Evolutionary conservation across 2,113 vertebrate species (phyloP), one percentile per base, ranked within the genome.

Genomic region (Pyrgilauda ruficollis): DNA sequence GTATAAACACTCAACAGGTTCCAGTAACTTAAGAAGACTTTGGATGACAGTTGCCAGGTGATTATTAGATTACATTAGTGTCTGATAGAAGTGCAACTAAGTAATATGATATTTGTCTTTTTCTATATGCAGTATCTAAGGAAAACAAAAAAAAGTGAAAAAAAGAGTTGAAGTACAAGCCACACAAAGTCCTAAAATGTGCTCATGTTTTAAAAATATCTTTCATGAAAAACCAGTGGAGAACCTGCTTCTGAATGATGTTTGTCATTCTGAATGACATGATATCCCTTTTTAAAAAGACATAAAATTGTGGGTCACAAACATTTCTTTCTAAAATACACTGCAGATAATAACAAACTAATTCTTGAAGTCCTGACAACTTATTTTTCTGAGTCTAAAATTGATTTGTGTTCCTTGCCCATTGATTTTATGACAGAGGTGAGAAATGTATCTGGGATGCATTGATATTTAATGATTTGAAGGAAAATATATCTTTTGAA

Each of bases 381-480:
- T 87, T 62, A 76, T 74, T 93, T 56, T 83, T 92, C 82, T 73
- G 58, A 80, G 26, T 12, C 22, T 55, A 35, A 92, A 92, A 93
- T 80, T 69, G 55, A 92, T 86, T 94, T 76, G 16, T 77, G 35
- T 66, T 92, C 63, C 46, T 58, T 74, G 44, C 5, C 15, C 30
- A 93, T 75, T 93, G 91, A 93, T 84, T 93, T 93, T 74, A 66
- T 24, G 53, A 84, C 79, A 91, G 58, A 58, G 9, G 23, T 73
- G n/a, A 74, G 35, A 92, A 95, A 88, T 69, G 13, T 53, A 93
- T 47, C 21, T 33, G 37, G 55, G 24, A 70, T 66, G 4, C 26
- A 35, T 11, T 93, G 70, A 64, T 79, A 90, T 44, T 88, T 67
- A 85, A 80, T 61, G n/a, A 85, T 67, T 77, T 56, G 28, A 55